phyloP scores from a whole-genome alignment of 2,888 invertebrate species.

The Abrostola tripartita region DNA sequence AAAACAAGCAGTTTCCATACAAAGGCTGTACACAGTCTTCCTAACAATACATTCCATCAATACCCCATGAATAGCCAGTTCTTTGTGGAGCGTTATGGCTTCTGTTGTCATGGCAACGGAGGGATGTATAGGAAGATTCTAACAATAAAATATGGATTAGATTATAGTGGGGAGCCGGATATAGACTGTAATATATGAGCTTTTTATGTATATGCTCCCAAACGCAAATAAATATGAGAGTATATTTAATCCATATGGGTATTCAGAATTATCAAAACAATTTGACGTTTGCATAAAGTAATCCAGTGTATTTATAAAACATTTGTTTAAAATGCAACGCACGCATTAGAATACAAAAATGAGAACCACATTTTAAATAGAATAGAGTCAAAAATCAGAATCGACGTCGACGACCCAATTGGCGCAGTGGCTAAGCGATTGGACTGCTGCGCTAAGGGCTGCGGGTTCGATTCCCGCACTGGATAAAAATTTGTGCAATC shows the following conservation, averaged over 20 bases:
- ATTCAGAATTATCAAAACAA: too few species aligned
- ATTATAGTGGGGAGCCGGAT: constrained; percentile 42
- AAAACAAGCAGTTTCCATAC: constrained; percentile 9
- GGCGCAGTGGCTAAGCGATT: too few species aligned
- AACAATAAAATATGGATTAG: constrained; percentile 57
- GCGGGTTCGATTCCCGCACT: too few species aligned
- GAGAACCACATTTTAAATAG: too few species aligned
- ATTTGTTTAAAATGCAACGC: too few species aligned
- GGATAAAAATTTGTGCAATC: too few species aligned
- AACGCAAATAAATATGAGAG: constrained; percentile 10
- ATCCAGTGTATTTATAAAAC: too few species aligned
- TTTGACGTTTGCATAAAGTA: too few species aligned
- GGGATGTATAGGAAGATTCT: constrained; percentile 24
- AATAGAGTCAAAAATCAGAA: too few species aligned
- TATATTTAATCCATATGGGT: not conserved
- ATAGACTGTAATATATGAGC: constrained; percentile 37
- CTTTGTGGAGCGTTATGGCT: constrained; percentile 32
- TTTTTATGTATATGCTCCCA: constrained; percentile 10
- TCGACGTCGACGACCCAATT: too few species aligned
- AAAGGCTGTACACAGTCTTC: constrained; percentile 16
- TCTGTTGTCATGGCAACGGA: constrained; percentile 47
- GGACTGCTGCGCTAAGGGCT: too few species aligned
- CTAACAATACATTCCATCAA: constrained; percentile 41
- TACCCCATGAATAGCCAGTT: constrained; percentile 34
- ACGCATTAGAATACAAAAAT: too few species aligned